Percentiles rank a stretch among this genome's conserved stretches.
Evolutionary conservation across 2,888 invertebrate species (phyloP).

Genomic region (Spicauda simplicius): DNA sequence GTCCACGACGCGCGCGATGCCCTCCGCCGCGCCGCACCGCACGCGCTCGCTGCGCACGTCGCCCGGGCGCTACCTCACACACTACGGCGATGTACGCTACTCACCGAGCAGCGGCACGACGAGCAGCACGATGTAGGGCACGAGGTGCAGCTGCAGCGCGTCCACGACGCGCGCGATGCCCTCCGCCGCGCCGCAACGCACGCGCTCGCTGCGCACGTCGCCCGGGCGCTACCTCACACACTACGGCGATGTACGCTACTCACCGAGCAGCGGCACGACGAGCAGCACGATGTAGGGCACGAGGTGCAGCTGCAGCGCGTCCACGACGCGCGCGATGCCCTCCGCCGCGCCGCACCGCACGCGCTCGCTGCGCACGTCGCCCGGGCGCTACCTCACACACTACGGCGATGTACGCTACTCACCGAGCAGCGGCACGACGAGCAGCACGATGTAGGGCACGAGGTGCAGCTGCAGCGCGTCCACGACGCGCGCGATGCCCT

Average conservation of each 20-base stretch:
- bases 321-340: constrained; percentile 93
- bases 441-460: constrained; percentile 95
- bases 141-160: constrained; percentile 91
- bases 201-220: too few relatives aligned
- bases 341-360: constrained; percentile 97
- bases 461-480: constrained; percentile 93
- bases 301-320: constrained; percentile 92
- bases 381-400: too few relatives aligned
- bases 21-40: constrained; percentile 96
- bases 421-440: constrained; percentile 96
- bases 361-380: too few relatives aligned
- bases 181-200: constrained; percentile 96
- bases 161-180: constrained; percentile 94
- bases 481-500: constrained; percentile 93
- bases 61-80: too few relatives aligned
- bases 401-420: too few relatives aligned
- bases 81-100: too few relatives aligned
- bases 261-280: constrained; percentile 95
- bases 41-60: too few relatives aligned
- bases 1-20: constrained; percentile 93
- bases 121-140: constrained; percentile 96
- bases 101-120: constrained; percentile 96
- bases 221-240: too few relatives aligned
- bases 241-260: too few relatives aligned
- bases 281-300: constrained; percentile 96